phyloP scores from a whole-genome alignment of 2,797 vertebrate species.

The Poeciliopsis gracilis region DNA sequence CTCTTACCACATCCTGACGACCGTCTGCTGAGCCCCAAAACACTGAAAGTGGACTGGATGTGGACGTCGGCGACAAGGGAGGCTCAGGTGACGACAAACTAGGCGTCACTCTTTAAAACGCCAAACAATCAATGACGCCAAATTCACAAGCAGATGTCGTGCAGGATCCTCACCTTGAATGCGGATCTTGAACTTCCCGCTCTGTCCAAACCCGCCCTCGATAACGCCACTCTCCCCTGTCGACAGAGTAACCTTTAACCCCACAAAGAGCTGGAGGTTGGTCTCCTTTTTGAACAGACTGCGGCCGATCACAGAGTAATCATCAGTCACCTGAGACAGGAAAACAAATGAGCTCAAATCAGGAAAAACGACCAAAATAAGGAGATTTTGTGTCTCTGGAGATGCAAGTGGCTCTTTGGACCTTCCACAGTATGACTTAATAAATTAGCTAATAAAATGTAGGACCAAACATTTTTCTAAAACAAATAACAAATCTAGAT shows the following conservation, averaged over 20 bases:
- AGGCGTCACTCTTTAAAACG: not conserved
- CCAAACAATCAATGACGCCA: not conserved
- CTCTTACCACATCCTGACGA: conserved; percentile 79
- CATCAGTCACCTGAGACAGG: conserved; percentile 87
- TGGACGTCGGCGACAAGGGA: conserved; percentile 15
- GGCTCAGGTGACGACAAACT: not conserved
- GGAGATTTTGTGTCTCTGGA: not conserved
- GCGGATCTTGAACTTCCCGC: conserved; percentile 96
- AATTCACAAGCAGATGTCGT: not conserved
- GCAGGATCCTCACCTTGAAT: conserved; percentile 84
- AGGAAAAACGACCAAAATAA: conserved; percentile 10
- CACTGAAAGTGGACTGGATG: conserved; percentile 12
- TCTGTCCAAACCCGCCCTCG: conserved; percentile 96
- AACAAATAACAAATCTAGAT: no score
- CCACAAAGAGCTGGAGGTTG: conserved; percentile 96
- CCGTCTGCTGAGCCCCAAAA: conserved; percentile 39
- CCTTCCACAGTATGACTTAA: no score
- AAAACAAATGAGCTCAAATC: not conserved
- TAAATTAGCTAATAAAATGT: no score
- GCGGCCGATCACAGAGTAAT: conserved; percentile 93
- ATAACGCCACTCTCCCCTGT: conserved; percentile 92
- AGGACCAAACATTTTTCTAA: no score
- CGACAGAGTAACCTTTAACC: conserved; percentile 91
- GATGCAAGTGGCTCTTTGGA: no score
- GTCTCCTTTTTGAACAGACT: conserved; percentile 98